Evolutionary conservation across 1,140 invertebrate genomes (phyloP), one percentile per base, ranked within the genome.

Genomic region (Cheumatopsyche charites): DNA sequence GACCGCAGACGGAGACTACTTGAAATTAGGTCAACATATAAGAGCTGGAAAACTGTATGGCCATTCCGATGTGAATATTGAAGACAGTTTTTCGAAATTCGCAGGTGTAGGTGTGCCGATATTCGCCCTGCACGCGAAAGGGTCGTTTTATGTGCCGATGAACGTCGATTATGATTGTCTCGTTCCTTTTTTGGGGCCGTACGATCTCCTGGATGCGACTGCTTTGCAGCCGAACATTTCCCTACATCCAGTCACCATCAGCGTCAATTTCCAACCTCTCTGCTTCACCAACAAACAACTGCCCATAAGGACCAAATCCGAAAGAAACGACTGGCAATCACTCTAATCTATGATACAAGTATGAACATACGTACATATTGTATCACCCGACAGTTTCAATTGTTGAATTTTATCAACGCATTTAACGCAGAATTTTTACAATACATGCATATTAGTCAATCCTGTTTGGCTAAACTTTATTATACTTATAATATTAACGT

Each of bases 111-210:
- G 72, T 17, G 73, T 76, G 17, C 75, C 75, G 4, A 71, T 76
- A 58, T 76, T 76, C 42, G 75, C 75, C 0, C 82, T 95, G 0
- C 93, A 95, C 81, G 89, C 92, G 21, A 87, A 90, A 81, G 94
- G 95, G 15, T 90, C 92, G n/a, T 97, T 92, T 79, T 98, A 97
- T 80, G 87, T 97, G 62, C 96, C 95, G 3, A 80, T 97, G 47
- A 94, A 93, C n/a, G 87, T 97, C 13, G 93, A 96, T 74, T 89
- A 91, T 62, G 86, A 90, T 15, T 82, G 91, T 13, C 80, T 97
- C 15, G 81, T 90, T 72, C 90, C 92, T 0, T 89, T 90, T 74
- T 82, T 94, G 1, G 86, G 86, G 7, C 86, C 85, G 1, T 84
- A 85, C 73, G 86, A 88, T 80, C 79, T 87, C 42, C 76, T 87